Base-by-base conservation (phyloP, 1,140 invertebrate species). In the Ctenoplectra terminalis region DNA sequence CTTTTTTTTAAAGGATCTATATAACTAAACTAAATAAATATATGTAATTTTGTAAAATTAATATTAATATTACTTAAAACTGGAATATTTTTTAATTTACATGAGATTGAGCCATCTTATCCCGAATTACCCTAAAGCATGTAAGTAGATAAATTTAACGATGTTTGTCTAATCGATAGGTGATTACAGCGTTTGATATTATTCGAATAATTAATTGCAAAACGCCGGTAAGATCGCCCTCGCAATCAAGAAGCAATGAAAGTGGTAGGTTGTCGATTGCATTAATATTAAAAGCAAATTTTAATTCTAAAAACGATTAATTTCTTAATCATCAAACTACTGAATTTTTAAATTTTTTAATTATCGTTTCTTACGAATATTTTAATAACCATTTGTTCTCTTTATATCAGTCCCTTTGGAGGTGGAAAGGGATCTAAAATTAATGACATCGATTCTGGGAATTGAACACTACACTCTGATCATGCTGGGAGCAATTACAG, bases 401-500 rank as follows among this genome's bases (percentile, higher is more conserved):
- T 66, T 60, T 83, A 78, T 76, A 83, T 75, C 60, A 92, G 91
- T 92, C 9, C 86, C 93, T 20, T 5, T 83, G 7, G 85, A 90
- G 26, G 86, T 94, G 1, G 90, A 93, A 66, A 92, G 92, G 31
- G 93, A 94, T 71, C 84, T 94, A 11, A 93, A 93, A 72, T 76
- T 94, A 23, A 93, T 94, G 86, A 93, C 90, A 9, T 93, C 92
- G 1, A 93, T 93, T 52, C 85, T 94, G 20, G 91, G 91, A 66
- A 92, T 94, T 34, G 92, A 94, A 48, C 93, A 94, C 82, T 93
- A 93, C 60, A 92, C 91, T 4, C 75, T 93, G 43, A 92, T 94
- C 40, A 90, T 93, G 81, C 77, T 94, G 2, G 93, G 93, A 43
- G 90, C 91, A 8, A 90, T 94, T 17, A 92, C 91, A 52, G 93